A percentile compares a stretch with the other conserved stretches of the same genome.
These are phyloP conservation scores for Panopea generosa DNA, from an alignment of 2,888 invertebrate species.

Conservation along the genomic window DNA sequence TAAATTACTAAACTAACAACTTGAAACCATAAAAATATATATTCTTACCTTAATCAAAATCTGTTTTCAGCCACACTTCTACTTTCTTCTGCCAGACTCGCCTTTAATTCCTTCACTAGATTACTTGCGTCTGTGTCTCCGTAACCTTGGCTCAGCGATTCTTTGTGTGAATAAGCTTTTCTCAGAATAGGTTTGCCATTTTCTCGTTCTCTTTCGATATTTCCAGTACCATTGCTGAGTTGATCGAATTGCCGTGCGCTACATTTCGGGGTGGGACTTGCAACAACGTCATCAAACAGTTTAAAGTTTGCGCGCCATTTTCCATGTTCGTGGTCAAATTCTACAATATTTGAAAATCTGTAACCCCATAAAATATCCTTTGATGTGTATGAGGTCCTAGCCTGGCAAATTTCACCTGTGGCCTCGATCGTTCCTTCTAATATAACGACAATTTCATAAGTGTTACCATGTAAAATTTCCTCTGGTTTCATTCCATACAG, in stretches of 20 bases:
- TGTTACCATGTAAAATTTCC: slow-evolving; percentile 92
- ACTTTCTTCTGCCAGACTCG: slow-evolving; percentile 42
- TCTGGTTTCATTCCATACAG: slow-evolving; percentile 95
- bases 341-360: slow-evolving; percentile 79
- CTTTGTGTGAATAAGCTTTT: slow-evolving; percentile 44
- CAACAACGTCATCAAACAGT: slow-evolving; percentile 72
- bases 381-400: slow-evolving; percentile 85
- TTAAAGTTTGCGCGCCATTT: slow-evolving; percentile 75
- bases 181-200: slow-evolving; percentile 32
- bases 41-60: no score
- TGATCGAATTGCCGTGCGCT: slow-evolving; percentile 91
- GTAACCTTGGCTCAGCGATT: slow-evolving; percentile 23
- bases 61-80: no score
- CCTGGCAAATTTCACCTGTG: slow-evolving; percentile 88
- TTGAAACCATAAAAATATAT: no score
- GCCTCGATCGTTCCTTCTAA: slow-evolving; percentile 96
- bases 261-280: slow-evolving; percentile 87
- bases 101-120: slow-evolving; percentile 47
- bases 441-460: slow-evolving; percentile 98
- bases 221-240: slow-evolving; percentile 53
- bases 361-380: slow-evolving; percentile 83
- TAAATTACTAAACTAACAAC: no score
- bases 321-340: slow-evolving; percentile 78
- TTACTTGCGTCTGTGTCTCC: slow-evolving; percentile 22
- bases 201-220: slow-evolving; percentile 4